Conservation (phyloP, 2,797 vertebrate genomes). For the Sebastiscus albofasciatus region DNA sequence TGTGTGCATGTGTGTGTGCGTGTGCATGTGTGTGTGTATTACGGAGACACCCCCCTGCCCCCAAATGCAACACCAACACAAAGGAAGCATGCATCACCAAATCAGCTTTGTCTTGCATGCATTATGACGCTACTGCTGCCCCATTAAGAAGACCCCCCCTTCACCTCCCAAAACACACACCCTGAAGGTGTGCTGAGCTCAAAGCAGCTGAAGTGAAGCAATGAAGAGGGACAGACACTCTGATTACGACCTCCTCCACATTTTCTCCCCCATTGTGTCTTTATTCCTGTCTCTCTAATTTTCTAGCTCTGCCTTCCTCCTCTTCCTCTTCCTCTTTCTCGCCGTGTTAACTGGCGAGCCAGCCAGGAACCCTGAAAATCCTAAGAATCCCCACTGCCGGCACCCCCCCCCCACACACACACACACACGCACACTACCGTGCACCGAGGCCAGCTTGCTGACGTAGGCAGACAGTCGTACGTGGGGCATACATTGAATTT, state of each 20-base stretch:
- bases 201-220: constrained; percentile 71
- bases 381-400: constrained; percentile 10
- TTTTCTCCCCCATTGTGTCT: constrained; percentile 17
- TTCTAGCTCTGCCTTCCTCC: background rate
- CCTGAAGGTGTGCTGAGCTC: constrained; percentile 74
- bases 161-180: constrained; percentile 11
- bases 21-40: constrained; percentile 38
- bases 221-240: constrained; percentile 50
- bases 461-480: constrained; percentile 62
- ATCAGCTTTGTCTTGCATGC: constrained; percentile 80
- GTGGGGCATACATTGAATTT: constrained; percentile 65
- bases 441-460: constrained; percentile 52
- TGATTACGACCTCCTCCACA: constrained; percentile 54
- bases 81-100: constrained; percentile 80
- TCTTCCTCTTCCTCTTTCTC: background rate
- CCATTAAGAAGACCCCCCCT: constrained; percentile 61
- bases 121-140: constrained; percentile 74
- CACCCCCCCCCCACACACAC: background rate
- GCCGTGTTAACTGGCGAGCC: constrained; percentile 31
- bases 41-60: constrained; percentile 16
- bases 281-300: constrained; percentile 11
- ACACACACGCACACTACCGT: background rate
- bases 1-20: constrained; percentile 21
- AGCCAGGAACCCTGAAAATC: constrained; percentile 33
- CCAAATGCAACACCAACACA: constrained; percentile 70